A percentile compares a stretch with the other conserved stretches of the same genome.
Evolutionary conservation across 2,797 vertebrate genomes (phyloP).

Genomic region (Acrossocheilus fasciatus): DNA sequence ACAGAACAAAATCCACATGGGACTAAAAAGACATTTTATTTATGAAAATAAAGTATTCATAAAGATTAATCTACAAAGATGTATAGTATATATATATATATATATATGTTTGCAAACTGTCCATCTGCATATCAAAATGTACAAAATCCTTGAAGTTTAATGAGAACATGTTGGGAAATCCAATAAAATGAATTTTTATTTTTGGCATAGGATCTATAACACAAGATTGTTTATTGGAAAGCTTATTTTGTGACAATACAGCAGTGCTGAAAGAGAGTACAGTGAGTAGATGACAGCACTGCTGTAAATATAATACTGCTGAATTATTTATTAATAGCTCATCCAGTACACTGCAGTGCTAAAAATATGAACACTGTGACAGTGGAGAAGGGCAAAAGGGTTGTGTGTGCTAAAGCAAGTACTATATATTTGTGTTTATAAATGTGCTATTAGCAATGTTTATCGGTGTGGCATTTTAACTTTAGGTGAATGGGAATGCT

Average conservation of each 20-base stretch:
- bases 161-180: neutral
- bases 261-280: conserved; percentile 22
- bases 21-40: too few species aligned
- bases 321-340: conserved; percentile 81
- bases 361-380: conserved; percentile 74
- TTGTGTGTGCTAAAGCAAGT: conserved; percentile 22
- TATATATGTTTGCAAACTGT: neutral
- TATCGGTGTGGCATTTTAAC: neutral
- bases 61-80: too few species aligned
- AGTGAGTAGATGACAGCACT: conserved; percentile 17
- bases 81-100: too few species aligned
- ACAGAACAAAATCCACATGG: too few species aligned
- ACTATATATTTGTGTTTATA: conserved; percentile 27
- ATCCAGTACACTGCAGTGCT: conserved; percentile 71
- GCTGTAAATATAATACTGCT: conserved; percentile 76
- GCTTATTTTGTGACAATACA: neutral
- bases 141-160: neutral
- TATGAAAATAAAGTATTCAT: too few species aligned
- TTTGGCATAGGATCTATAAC: neutral
- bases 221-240: neutral
- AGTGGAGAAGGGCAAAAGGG: conserved; percentile 40
- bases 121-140: neutral
- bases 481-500: neutral
- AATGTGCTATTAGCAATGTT: neutral
- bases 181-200: neutral